Conservation (phyloP, 37 sponge, comb jelly and placozoan genomes). For the Diacarnus erythraeanus region DNA sequence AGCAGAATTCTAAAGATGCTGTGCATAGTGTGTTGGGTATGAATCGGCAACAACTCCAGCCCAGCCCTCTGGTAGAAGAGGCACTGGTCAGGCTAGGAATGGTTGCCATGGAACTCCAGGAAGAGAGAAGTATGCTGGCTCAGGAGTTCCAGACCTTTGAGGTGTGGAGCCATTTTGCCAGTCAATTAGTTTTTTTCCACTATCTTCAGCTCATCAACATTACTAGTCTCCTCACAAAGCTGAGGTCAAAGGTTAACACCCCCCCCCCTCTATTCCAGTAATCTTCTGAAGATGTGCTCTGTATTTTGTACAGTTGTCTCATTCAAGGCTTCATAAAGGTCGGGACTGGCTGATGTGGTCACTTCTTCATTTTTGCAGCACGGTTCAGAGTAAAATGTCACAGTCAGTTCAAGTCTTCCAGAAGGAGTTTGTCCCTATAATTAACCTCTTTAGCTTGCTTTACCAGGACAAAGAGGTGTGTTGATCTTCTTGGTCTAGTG, state of each 20-base stretch:
- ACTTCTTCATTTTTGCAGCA: constrained; percentile 60
- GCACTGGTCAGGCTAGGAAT: constrained; percentile 33
- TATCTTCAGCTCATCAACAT: constrained; percentile 57
- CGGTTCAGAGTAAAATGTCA: constrained; percentile 37
- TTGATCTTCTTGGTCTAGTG: not conserved
- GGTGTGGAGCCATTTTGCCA: constrained; percentile 65
- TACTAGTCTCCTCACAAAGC: constrained; percentile 30
- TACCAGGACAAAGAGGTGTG: constrained; percentile 50
- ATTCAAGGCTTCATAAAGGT: constrained; percentile 34
- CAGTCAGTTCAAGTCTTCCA: constrained; percentile 8
- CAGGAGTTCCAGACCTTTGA: constrained; percentile 37
- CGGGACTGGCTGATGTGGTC: constrained; percentile 79
- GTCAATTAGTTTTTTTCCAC: constrained; percentile 53
- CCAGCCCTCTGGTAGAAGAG: constrained; percentile 46
- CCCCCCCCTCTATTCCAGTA: not conserved
- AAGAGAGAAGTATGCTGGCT: constrained; percentile 24
- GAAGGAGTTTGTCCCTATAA: constrained; percentile 62
- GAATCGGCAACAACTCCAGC: constrained; percentile 33
- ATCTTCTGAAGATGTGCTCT: not conserved
- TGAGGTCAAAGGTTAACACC: constrained; percentile 38
- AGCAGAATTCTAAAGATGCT: constrained; percentile 67
- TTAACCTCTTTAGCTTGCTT: constrained; percentile 58
- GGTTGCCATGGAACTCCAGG: constrained; percentile 61
- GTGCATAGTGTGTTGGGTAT: constrained; percentile 37
- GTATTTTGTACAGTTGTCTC: constrained; percentile 40